phyloP scores from a whole-genome alignment of 2,797 vertebrate genomes.

The Myotis findleyi region DNA sequence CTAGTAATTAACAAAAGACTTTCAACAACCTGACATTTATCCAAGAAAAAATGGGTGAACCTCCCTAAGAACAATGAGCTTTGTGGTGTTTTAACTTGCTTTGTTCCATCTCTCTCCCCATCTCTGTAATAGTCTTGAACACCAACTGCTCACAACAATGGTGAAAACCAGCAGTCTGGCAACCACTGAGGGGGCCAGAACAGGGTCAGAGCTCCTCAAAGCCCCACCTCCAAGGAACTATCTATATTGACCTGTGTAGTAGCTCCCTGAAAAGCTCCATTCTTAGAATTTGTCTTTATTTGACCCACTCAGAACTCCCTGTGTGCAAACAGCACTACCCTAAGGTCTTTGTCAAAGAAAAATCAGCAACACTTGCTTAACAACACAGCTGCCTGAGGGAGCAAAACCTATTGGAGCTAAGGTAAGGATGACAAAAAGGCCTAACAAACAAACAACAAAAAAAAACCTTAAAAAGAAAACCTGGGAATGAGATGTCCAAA shows the following conservation, averaged over 20 bases:
- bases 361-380: not conserved
- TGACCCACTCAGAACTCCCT: not conserved
- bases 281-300: constrained; percentile 31
- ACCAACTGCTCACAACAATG: not conserved
- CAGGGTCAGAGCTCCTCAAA: not conserved
- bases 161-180: not conserved
- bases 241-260: not conserved
- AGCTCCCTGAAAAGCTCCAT: not conserved
- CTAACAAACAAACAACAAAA: not conserved
- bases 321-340: not conserved
- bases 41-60: not conserved
- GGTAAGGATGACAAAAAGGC: not conserved
- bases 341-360: not conserved
- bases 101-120: not conserved
- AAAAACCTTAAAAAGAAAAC: not conserved
- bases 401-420: not conserved
- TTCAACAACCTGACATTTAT: not conserved
- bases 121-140: not conserved
- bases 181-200: not conserved
- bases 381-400: not conserved
- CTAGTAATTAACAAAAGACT: constrained; percentile 31
- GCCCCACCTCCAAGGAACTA: not conserved
- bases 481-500: not conserved
- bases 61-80: not conserved
- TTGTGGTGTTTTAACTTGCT: not conserved